Evolutionary conservation across 2,113 vertebrate genomes (phyloP).

Genomic region (Callipepla squamata): DNA sequence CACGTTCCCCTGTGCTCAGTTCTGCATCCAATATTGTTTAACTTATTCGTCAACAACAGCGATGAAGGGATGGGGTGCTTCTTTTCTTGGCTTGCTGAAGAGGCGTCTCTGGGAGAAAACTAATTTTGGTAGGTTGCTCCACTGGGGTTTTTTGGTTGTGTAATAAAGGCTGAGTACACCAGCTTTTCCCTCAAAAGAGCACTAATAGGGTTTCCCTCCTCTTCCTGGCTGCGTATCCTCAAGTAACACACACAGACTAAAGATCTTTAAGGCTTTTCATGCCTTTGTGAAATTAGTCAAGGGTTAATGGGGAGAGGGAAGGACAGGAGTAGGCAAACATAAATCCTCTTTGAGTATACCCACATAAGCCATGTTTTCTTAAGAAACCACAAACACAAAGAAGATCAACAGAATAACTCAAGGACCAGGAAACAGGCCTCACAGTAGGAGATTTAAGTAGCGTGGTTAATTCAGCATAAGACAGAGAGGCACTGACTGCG

Average conservation of each 20-base stretch:
- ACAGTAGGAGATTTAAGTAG: background rate
- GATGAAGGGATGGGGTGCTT: background rate
- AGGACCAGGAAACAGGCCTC: background rate
- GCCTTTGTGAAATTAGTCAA: background rate
- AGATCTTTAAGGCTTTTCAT: background rate
- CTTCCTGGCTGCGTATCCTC: background rate
- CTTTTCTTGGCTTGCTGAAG: too few relatives aligned
- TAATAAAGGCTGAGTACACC: background rate
- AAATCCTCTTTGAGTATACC: background rate
- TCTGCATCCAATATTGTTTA: background rate
- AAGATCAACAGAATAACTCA: constrained; percentile 18
- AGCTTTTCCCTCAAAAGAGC: background rate
- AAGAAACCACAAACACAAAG: constrained; percentile 41
- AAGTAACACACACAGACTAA: background rate
- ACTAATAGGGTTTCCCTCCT: background rate
- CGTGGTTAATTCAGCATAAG: background rate
- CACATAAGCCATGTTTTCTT: background rate
- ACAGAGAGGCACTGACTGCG: background rate
- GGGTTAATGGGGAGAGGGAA: background rate
- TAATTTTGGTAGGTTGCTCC: fast-evolving
- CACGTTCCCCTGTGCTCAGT: background rate
- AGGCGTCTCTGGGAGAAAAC: background rate
- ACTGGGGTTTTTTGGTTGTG: background rate
- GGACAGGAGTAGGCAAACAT: background rate
- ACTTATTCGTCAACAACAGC: background rate